These are phyloP conservation scores for Sarcophaga rosellei DNA, from an alignment of 2,888 invertebrate genomes.

Conservation along the genomic window DNA sequence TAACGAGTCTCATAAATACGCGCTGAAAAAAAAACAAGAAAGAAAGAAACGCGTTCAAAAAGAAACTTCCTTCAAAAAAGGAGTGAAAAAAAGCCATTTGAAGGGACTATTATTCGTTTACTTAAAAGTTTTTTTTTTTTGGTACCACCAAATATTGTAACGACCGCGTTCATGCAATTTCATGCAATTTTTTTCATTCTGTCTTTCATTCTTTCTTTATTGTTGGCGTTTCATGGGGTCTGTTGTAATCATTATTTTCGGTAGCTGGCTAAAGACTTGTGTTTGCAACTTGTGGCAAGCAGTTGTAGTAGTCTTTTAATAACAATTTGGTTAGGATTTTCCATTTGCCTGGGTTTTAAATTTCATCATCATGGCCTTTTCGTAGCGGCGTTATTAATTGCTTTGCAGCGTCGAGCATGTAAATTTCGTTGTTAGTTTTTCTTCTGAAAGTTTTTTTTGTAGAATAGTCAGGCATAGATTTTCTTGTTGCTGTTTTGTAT, in stretches of 20 bases:
- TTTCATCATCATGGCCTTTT: conserved; percentile 31
- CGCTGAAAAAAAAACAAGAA: conserved; percentile 15
- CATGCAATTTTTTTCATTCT: background rate
- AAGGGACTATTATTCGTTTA: background rate
- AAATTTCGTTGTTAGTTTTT: conserved; percentile 39
- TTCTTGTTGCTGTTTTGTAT: background rate
- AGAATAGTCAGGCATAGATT: background rate
- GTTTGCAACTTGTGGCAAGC: conserved; percentile 54
- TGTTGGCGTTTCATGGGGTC: conserved; percentile 34
- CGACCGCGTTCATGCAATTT: conserved; percentile 15
- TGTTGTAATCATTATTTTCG: conserved; percentile 37
- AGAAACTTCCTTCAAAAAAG: too few species aligned
- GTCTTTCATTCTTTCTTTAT: conserved; percentile 27
- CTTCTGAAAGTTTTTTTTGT: background rate
- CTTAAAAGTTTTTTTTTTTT: background rate
- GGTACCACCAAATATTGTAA: too few species aligned
- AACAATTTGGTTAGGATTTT: conserved; percentile 66
- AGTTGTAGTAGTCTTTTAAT: conserved; percentile 50
- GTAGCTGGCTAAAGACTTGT: conserved; percentile 33
- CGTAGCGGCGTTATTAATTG: conserved; percentile 65
- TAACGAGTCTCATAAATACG: conserved; percentile 62
- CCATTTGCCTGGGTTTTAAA: conserved; percentile 51
- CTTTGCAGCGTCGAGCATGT: conserved; percentile 54
- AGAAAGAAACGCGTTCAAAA: background rate
- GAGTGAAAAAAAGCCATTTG: background rate